Evolutionary conservation across 1,140 invertebrate species (phyloP).

Genomic region (Calliphora vicina): DNA sequence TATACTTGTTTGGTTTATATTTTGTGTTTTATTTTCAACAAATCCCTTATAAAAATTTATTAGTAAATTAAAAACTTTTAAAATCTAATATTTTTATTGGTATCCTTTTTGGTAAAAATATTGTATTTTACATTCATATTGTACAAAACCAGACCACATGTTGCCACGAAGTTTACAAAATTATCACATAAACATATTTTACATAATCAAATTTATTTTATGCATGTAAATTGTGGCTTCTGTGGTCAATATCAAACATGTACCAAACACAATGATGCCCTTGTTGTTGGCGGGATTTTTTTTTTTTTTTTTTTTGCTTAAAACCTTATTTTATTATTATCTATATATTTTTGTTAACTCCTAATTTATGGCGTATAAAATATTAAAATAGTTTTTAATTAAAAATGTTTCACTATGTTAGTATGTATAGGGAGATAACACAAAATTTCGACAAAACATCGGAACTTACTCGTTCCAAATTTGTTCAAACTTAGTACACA

Average conservation of each 20-base stretch:
- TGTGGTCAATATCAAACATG: background rate
- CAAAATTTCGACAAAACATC: too few relatives aligned
- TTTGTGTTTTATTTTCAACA: too few relatives aligned
- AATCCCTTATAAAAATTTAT: too few relatives aligned
- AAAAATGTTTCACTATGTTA: too few relatives aligned
- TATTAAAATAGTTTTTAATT: background rate
- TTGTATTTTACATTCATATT: background rate
- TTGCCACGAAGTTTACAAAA: background rate
- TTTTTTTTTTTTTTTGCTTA: background rate
- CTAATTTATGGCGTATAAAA: background rate
- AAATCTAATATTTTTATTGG: too few relatives aligned
- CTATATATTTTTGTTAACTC: background rate
- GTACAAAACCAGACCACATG: background rate
- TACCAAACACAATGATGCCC: background rate
- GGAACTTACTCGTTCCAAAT: too few relatives aligned
- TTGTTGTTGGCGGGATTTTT: background rate
- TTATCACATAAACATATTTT: background rate
- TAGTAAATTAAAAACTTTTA: too few relatives aligned
- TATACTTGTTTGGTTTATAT: too few relatives aligned
- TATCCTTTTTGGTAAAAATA: too few relatives aligned
- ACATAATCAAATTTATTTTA: background rate
- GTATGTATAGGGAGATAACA: too few relatives aligned
- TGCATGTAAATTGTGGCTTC: background rate
- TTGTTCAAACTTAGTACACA: too few relatives aligned
- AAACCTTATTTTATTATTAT: too few relatives aligned